These are phyloP conservation scores for Stigmatopora nigra DNA, from an alignment of 2,113 vertebrate genomes.

Conservation along the genomic window DNA sequence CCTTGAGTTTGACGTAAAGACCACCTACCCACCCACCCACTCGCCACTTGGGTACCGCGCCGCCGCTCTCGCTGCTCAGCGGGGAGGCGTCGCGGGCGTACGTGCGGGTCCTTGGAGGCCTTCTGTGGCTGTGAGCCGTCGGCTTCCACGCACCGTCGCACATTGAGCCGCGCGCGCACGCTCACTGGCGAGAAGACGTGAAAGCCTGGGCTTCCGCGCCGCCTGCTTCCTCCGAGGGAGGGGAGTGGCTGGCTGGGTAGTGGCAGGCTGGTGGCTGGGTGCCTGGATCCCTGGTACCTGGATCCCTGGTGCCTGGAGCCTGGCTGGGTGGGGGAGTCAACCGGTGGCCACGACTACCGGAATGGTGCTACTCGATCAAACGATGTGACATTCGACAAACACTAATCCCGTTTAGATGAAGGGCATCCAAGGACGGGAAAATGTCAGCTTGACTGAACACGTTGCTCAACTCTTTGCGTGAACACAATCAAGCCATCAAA, in stretches of 20 bases:
- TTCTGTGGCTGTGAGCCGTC: conserved; percentile 29
- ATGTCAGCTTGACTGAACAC: not conserved
- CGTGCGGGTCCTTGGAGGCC: conserved; percentile 29
- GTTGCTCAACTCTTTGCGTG: not conserved
- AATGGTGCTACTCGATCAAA: not conserved
- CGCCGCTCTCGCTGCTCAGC: conserved; percentile 22
- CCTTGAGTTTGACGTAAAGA: conserved; percentile 45
- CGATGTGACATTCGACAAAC: not conserved
- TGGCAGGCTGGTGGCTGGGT: no score
- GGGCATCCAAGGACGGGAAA: not conserved
- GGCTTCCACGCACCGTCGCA: conserved; percentile 51
- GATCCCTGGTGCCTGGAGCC: no score
- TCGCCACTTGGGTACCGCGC: conserved; percentile 54
- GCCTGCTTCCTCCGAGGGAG: conserved; percentile 9
- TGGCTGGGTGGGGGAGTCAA: not conserved
- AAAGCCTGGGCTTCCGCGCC: conserved; percentile 54
- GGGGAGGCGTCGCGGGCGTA: conserved; percentile 43
- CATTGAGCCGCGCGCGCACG: conserved; percentile 62
- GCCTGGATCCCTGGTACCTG: no score
- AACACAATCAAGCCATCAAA: conserved; percentile 18
- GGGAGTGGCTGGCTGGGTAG: not conserved
- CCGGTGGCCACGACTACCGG: not conserved
- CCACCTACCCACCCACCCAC: conserved; percentile 62
- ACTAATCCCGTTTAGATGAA: not conserved
- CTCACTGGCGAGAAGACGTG: conserved; percentile 37